Base-by-base conservation (phyloP, 2,797 vertebrate genomes). In the Mus caroli region DNA sequence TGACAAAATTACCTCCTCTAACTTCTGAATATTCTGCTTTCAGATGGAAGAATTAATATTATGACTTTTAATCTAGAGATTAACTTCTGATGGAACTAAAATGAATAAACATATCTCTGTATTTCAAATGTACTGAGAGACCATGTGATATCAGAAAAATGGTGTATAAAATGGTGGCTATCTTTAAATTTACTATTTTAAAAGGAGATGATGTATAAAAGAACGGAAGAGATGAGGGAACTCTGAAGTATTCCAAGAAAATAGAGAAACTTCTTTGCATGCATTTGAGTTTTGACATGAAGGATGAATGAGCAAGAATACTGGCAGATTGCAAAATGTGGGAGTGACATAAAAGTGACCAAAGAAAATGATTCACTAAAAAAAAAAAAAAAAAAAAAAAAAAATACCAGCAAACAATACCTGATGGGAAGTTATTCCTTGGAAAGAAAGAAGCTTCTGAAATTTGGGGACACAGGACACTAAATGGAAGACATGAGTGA, bases 251-350 rank as follows among this genome's bases (percentile, higher is more conserved):
- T 1, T 2, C 50, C 50, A 56, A 40, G 34, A 88, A 86, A 56
- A 54, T 28, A 87, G 14, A 73, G 50, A 56, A 87, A 73, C 24
- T 56, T 87, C 14, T 19, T 26, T 73, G 24, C 28, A 37, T 56
- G 50, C 5, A 87, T 54, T 28, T 87, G 62, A 87, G 15, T 20
- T 87, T 73, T 40, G 3, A 73, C 24, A 88, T 28, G 50, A 73
- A 40, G 34, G 50, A 56, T 31, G 1, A n/a, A 71, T 54, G 67
- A 73, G 22, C 22, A 19, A 9, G 20, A 56, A 56, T 52, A 88
- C 84, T 95, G 88, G 15, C 90, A 62, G 64, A 94, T 79, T 50
- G 62, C 85, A 96, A 93, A 96, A 95, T 80, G 28, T 56, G 4
- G 3, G n/a, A 56, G 26, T 1, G 2, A 56, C 7, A 73, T 73